Evolutionary conservation across 2,888 invertebrate genomes (phyloP), one percentile per base, ranked within the genome.

Genomic region (Pheosia tremula): DNA sequence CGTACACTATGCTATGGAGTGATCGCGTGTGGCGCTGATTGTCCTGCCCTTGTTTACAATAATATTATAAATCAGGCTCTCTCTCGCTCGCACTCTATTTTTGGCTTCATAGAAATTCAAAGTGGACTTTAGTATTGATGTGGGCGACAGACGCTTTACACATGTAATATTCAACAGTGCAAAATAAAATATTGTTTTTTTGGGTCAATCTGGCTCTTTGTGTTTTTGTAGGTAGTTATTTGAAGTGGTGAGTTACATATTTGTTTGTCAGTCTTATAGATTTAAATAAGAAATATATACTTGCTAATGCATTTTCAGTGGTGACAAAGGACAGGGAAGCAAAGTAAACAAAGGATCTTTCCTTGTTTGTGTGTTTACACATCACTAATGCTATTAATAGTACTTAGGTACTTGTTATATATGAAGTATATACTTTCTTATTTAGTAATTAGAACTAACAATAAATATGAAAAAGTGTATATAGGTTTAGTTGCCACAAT

Each of bases 41-140:
- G 77, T 79, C 75, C 78, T 78, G 80, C 71, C 80, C 80, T 83
- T 83, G 84, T 86, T 82, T 84, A 81, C 78, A 72, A 74, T 78
- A 71, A 64, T 65, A 73, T 77, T 77, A 72, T 78, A 77, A 81
- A 80, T 79, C 80, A 82, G 75, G 70, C 68, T 69, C 69, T 70
- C 68, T 74, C 77, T 78, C 74, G 69, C 73, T 76, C 72, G 62
- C 69, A 62, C 69, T 71, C 80, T 88, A 86, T 86, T 85, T 85
- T 78, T 85, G 88, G 85, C 75, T 68, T 61, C 67, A 72, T 71
- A 72, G 72, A 75, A 78, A 74, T 78, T 66, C 68, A 58, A 74
- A 73, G 72, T 79, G 78, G 77, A 80, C 81, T 80, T 82, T 79
- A 80, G 74, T 77, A 74, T 74, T 63, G 66, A 72, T 71, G 77